Conservation (phyloP, 2,888 invertebrate species). For the Athalia circularis region DNA sequence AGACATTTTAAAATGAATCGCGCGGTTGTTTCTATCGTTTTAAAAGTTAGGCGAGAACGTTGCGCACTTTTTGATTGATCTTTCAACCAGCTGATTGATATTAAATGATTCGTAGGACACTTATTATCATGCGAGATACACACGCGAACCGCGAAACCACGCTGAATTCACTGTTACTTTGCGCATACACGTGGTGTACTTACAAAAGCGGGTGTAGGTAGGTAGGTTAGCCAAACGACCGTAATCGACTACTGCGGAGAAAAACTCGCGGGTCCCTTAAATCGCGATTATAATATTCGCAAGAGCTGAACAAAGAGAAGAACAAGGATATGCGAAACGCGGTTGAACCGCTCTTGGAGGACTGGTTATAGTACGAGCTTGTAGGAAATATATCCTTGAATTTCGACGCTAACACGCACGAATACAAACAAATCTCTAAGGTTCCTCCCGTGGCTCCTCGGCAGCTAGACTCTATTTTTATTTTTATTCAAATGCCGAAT, state of each 20-base stretch:
- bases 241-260: constrained; percentile 58
- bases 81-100: constrained; percentile 4
- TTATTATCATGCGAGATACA: constrained; percentile 54
- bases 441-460: background rate
- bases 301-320: background rate
- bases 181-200: constrained; percentile 63
- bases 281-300: constrained; percentile 55
- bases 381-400: background rate
- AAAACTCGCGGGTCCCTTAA: constrained; percentile 61
- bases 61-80: no score
- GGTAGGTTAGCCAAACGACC: background rate
- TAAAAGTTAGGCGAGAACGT: no score
- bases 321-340: background rate
- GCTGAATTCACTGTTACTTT: constrained; percentile 53
- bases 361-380: constrained; percentile 15
- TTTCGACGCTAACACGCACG: no score
- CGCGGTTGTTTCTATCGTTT: no score
- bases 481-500: constrained; percentile 22
- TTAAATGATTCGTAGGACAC: constrained; percentile 50
- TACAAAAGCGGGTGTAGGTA: no score
- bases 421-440: no score
- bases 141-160: constrained; percentile 50
- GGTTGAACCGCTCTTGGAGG: background rate
- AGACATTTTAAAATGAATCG: background rate
- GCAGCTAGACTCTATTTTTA: background rate